Percentiles rank a stretch among this genome's conserved stretches.
Conservation (phyloP, 2,797 vertebrate species). For the Esox lucius region DNA sequence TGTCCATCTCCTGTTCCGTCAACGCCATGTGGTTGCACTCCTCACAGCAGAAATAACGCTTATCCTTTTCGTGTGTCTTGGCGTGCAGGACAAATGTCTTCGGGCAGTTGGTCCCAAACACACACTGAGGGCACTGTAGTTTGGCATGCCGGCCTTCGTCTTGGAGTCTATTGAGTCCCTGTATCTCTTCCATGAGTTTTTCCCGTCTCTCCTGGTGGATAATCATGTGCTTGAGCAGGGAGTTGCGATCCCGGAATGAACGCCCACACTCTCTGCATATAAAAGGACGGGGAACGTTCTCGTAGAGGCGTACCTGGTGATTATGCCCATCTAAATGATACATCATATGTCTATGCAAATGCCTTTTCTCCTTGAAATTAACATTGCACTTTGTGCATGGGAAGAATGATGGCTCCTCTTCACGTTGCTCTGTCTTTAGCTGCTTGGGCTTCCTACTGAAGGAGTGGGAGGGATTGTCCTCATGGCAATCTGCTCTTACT, state of each 20-base stretch:
- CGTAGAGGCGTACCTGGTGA: constrained; percentile 86
- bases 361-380: constrained; percentile 91
- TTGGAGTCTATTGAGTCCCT: constrained; percentile 82
- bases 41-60: constrained; percentile 85
- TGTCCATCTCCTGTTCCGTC: constrained; percentile 83
- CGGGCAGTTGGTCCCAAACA: constrained; percentile 84
- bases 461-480: constrained; percentile 78
- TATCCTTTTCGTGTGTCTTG: constrained; percentile 86
- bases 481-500: constrained; percentile 81
- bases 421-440: constrained; percentile 79
- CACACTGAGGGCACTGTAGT: constrained; percentile 82
- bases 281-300: constrained; percentile 85
- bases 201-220: constrained; percentile 90
- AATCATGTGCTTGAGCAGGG: constrained; percentile 91
- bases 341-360: constrained; percentile 97
- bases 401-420: constrained; percentile 84
- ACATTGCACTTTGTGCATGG: constrained; percentile 91
- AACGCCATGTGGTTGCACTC: constrained; percentile 85
- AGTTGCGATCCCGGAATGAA: constrained; percentile 90
- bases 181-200: constrained; percentile 88
- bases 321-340: constrained; percentile 95
- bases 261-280: constrained; percentile 92
- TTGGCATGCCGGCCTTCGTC: constrained; percentile 79
- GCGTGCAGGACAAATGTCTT: constrained; percentile 86
- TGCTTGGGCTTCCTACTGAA: constrained; percentile 82